Base-by-base conservation (phyloP, 2,888 invertebrate species). In the Dermolepida albohirtum region DNA sequence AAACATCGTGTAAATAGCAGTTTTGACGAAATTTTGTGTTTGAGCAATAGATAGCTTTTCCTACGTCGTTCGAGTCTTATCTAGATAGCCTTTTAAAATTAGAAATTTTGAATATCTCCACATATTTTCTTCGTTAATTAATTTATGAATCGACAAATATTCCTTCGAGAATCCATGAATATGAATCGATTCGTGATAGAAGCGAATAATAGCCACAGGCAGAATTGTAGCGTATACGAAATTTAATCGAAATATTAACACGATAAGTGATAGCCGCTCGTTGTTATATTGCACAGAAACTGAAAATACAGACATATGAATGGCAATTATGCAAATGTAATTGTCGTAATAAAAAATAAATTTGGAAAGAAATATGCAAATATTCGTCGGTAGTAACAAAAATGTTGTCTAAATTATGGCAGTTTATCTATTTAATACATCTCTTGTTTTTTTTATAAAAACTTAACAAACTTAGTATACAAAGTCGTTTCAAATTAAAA, bases 321-420 rank as follows among this genome's bases (percentile, higher is more conserved):
- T 40, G 40, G 16, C 22, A 22, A 41, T 55, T 55, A 55, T 55
- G 55, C 55, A 55, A 55, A 55, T 55, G 55, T 55, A 17, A 55
- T 55, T 16, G 40, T 16, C 41, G 55, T 40, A 55, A 55, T 55
- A 55, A 55, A 34, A 55, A 55, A 55, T 55, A 55, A 55, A 41
- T 41, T 55, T 40, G 55, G 55, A 55, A 55, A 55, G 41, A 55
- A 40, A 16, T 55, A 55, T 55, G 55, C 55, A 55, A 55, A 55
- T 55, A 34, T 17, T 41, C 55, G 41, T 17, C 41, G 40, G 17
- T 55, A 55, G 17, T 11, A 40, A 55, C 22, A 41, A 40, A 55
- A 55, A 55, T 41, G 55, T 55, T 55, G n/a, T 55, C 40, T 41
- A 55, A 40, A 55, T 55, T 40, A 40, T 40, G 11, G 1, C 11